Evolutionary conservation across 1,140 invertebrate species (phyloP), one percentile per base, ranked within the genome.

Genomic region (Marisa cornuarietis): DNA sequence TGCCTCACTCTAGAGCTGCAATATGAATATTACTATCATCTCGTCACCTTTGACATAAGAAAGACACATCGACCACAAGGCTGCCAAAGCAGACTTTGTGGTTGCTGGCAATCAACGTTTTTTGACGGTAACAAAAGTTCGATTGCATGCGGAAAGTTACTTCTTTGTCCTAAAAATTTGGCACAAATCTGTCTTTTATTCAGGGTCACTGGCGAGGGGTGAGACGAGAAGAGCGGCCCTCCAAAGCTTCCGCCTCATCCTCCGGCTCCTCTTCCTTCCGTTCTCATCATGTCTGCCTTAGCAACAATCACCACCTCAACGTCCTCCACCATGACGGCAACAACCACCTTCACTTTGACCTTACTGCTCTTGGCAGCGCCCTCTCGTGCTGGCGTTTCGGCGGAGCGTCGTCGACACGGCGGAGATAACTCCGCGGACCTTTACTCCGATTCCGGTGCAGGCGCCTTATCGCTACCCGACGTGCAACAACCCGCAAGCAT

Each of bases 401-500:
- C 73, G 26, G 58, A 20, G 6, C 26, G 24, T 18, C 18, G 49
- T n/a, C 24, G 49, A 51, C 20, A 9, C 6, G 22, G 22, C 31
- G 42, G 54, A 42, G 22, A 11, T 20, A 13, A 14, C 18, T 26
- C 22, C 14, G 22, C 5, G 31, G 8, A 8, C n/a, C 54, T 54
- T 31, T 16, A 51, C 49, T 14, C 62, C 2, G 63, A 63, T 2
- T 42, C 65, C 31, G 42, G 16, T 9, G 31, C 68, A 2, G 11
- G n/a, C 11, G 16, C 31, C 31, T 42, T 42, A 42, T 42, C 31
- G 31, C 31, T 42, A 42, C 31, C 63, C 14, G 76, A 77, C 22
- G 11, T 14, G 54, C 54, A 77, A 16, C 76, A 51, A 24, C 62
- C 76, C 63, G 76, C 51, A 63, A 77, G 24, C 76, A 77, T 77